These are phyloP conservation scores for Empidonax traillii DNA, from an alignment of 2,113 vertebrate genomes.

Conservation along the genomic window DNA sequence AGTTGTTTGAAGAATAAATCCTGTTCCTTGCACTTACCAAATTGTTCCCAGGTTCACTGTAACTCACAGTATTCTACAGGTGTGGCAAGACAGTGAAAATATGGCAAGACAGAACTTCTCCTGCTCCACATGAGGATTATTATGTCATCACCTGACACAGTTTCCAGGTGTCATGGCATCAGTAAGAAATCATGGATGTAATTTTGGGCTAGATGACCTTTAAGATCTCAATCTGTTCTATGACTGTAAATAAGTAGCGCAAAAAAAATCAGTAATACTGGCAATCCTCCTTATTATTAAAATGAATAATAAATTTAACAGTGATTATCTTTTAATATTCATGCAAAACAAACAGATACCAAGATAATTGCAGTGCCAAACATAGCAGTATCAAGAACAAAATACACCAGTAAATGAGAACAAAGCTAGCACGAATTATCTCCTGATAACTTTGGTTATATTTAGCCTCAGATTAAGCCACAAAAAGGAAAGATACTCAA, in stretches of 20 bases:
- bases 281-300: conserved; percentile 44
- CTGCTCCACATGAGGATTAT: not conserved
- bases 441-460: not conserved
- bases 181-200: not conserved
- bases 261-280: not conserved
- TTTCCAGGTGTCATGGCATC: not conserved
- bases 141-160: not conserved
- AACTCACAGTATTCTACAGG: not conserved
- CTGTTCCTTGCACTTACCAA: not conserved
- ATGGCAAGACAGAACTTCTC: not conserved
- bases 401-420: not conserved
- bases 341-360: conserved; percentile 61
- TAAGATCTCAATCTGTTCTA: not conserved
- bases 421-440: not conserved
- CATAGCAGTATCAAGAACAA: not conserved
- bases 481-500: not conserved
- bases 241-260: rapidly evolving
- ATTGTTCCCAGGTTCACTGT: not conserved
- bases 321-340: conserved; percentile 65
- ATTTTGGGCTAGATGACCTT: not conserved
- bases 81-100: not conserved
- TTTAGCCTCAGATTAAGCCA: not conserved
- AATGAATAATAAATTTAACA: conserved; percentile 65
- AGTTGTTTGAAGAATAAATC: not conserved
- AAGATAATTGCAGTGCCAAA: conserved; percentile 53